A percentile compares a stretch with the other conserved stretches of the same genome.
Evolutionary conservation across 2,888 invertebrate species (phyloP).

Genomic region (Eilema depressum): DNA sequence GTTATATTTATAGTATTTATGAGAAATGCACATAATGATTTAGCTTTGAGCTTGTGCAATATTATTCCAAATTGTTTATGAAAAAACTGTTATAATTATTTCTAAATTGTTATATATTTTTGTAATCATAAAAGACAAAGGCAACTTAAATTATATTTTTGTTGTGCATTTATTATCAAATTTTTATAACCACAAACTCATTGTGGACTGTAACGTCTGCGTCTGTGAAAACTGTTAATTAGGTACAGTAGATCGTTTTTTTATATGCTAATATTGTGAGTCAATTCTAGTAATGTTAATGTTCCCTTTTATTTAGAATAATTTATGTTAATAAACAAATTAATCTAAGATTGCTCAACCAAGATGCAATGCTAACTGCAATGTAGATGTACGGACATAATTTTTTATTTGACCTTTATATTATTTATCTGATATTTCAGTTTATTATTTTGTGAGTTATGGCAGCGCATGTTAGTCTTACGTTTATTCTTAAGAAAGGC

Average conservation of each 20-base stretch:
- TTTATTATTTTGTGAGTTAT: constrained; percentile 84
- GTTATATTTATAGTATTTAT: constrained; percentile 80
- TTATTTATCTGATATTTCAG: constrained; percentile 83
- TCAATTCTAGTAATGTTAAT: constrained; percentile 85
- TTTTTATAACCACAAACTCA: constrained; percentile 81
- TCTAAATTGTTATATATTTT: constrained; percentile 86
- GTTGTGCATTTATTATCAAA: constrained; percentile 86
- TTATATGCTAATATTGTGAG: constrained; percentile 84
- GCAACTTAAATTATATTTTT: constrained; percentile 85
- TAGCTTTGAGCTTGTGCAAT: constrained; percentile 85
- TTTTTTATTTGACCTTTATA: constrained; percentile 82
- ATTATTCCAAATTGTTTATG: constrained; percentile 85
- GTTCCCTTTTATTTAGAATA: constrained; percentile 84
- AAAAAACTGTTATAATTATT: constrained; percentile 80
- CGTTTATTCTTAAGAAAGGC: constrained; percentile 86
- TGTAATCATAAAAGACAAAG: constrained; percentile 84
- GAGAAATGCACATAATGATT: constrained; percentile 78
- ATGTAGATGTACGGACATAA: constrained; percentile 76
- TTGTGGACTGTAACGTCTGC: constrained; percentile 82
- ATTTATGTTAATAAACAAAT: constrained; percentile 82
- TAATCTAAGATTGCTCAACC: constrained; percentile 85
- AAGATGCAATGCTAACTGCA: constrained; percentile 85
- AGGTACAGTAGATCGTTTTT: constrained; percentile 70
- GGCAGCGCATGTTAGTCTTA: constrained; percentile 86
- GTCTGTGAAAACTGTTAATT: constrained; percentile 68